These are phyloP conservation scores for Gymnoscopelus braueri DNA, from an alignment of 2,797 vertebrate genomes.

Conservation along the genomic window DNA sequence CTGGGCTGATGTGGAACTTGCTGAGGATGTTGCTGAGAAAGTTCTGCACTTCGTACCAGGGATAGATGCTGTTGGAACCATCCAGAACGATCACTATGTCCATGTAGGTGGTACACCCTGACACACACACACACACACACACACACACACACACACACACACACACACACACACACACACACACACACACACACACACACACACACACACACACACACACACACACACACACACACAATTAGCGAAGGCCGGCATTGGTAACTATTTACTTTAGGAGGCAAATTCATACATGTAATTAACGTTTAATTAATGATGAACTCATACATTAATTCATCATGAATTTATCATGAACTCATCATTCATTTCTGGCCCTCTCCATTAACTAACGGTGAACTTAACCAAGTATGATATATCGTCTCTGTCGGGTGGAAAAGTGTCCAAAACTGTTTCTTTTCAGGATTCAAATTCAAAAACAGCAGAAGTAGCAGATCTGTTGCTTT, in stretches of 20 bases:
- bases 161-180: slow-evolving; percentile 13
- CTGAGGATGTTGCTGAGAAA: slow-evolving; percentile 95
- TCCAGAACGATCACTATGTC: slow-evolving; percentile 95
- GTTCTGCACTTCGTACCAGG: slow-evolving; percentile 95
- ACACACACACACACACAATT: no score
- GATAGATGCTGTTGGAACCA: slow-evolving; percentile 97
- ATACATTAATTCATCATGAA: no score
- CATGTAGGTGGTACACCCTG: slow-evolving; percentile 95
- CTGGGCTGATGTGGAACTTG: slow-evolving; percentile 93
- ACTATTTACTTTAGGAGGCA: no score
- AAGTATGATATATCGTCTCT: not conserved
- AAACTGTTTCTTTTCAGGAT: no score
- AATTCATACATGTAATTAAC: no score
- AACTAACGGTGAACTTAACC: not conserved
- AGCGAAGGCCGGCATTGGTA: no score
- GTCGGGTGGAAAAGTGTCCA: no score
- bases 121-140: slow-evolving; percentile 30
- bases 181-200: slow-evolving; percentile 1
- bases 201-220: not conserved
- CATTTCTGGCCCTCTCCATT: no score
- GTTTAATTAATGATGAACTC: no score
- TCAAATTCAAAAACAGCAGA: no score
- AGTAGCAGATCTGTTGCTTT: no score
- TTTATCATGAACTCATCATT: no score
- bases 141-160: slow-evolving; percentile 13